Evolutionary conservation across 2,888 invertebrate species (phyloP).

Genomic region (Monopis laevigella): DNA sequence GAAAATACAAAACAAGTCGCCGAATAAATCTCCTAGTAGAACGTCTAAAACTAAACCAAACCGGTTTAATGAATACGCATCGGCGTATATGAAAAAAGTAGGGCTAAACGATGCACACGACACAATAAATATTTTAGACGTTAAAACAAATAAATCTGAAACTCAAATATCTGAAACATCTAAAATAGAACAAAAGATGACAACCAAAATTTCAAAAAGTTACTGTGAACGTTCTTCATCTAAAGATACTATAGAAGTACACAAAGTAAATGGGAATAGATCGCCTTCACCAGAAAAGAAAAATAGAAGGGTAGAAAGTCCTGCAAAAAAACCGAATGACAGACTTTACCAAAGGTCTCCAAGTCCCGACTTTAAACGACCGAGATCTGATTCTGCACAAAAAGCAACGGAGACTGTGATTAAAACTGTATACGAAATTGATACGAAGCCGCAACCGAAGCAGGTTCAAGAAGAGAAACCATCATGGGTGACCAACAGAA

Average conservation of each 20-base stretch:
- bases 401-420: constrained; percentile 35
- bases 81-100: constrained; percentile 60
- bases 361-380: constrained; percentile 36
- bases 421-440: constrained; percentile 38
- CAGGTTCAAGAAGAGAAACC: constrained; percentile 63
- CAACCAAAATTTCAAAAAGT: constrained; percentile 26
- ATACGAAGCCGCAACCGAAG: constrained; percentile 45
- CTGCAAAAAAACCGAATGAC: constrained; percentile 23
- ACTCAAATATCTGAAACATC: constrained; percentile 24
- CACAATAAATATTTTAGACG: constrained; percentile 34
- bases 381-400: constrained; percentile 31
- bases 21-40: constrained; percentile 29
- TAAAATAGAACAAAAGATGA: constrained; percentile 24
- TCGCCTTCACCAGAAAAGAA: constrained; percentile 38
- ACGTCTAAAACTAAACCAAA: constrained; percentile 42
- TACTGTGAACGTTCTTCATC: constrained; percentile 38
- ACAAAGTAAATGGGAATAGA: constrained; percentile 38
- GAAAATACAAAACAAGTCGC: constrained; percentile 41
- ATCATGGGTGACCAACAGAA: constrained; percentile 70
- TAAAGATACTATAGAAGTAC: constrained; percentile 37
- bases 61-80: constrained; percentile 54
- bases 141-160: constrained; percentile 28
- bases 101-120: constrained; percentile 49
- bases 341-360: constrained; percentile 34
- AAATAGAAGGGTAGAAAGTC: constrained; percentile 18